Percentiles rank a stretch among this genome's conserved stretches.
phyloP scores from a whole-genome alignment of 2,888 invertebrate species.

The Apamea monoglypha region DNA sequence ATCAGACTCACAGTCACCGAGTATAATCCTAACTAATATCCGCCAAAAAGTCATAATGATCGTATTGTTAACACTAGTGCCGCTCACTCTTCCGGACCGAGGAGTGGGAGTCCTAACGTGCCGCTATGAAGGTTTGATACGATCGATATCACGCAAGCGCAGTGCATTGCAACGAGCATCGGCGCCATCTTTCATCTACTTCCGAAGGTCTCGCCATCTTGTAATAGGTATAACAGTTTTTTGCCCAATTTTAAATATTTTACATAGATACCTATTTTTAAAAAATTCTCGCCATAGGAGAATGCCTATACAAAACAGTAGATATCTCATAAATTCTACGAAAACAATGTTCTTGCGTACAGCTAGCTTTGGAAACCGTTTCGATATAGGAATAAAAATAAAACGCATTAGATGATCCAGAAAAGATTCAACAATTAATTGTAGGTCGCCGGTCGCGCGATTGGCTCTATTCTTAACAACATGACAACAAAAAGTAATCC shows the following conservation, averaged over 20 bases:
- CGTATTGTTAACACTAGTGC: not conserved
- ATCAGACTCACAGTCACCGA: constrained; percentile 8
- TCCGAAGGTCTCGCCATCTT: not conserved
- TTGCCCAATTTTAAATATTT: not conserved
- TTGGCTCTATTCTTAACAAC: not conserved
- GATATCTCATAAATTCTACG: not conserved
- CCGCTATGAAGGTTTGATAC: not conserved
- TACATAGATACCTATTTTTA: too few species aligned
- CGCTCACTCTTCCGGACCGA: not conserved
- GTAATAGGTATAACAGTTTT: not conserved
- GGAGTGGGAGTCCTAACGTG: not conserved
- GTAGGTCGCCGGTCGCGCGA: not conserved
- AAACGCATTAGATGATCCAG: not conserved
- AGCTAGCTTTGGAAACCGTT: not conserved
- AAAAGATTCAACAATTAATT: not conserved
- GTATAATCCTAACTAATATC: constrained; percentile 13
- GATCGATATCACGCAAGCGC: constrained; percentile 25
- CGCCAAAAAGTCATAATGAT: constrained; percentile 11
- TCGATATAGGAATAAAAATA: not conserved
- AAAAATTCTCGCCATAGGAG: not conserved
- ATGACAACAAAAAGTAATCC: not conserved
- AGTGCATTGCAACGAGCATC: not conserved
- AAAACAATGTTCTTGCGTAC: not conserved
- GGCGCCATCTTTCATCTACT: not conserved
- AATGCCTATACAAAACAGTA: not conserved